A percentile compares a stretch with the other conserved stretches of the same genome.
Evolutionary conservation across 1,140 invertebrate genomes (phyloP).

Genomic region (Diorhabda sublineata): DNA sequence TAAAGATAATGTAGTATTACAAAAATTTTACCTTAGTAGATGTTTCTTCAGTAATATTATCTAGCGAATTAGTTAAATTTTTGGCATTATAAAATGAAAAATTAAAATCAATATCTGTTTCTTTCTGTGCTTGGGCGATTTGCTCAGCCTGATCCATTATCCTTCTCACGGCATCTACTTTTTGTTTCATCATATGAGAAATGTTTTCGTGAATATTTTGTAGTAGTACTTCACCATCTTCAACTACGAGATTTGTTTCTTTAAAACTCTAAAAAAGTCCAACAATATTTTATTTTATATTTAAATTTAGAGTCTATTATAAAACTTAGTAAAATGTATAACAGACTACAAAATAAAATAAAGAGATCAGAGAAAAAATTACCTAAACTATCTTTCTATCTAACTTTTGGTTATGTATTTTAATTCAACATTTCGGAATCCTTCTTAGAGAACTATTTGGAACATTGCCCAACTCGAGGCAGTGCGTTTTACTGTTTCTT

Average conservation of each 20-base stretch:
- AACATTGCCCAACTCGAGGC: no score
- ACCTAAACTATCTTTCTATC: no score
- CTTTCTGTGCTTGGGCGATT: slow-evolving; percentile 59
- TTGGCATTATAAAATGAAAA: slow-evolving; percentile 73
- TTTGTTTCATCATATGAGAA: slow-evolving; percentile 76
- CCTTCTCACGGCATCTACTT: slow-evolving; percentile 77
- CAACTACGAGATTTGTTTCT: slow-evolving; percentile 61
- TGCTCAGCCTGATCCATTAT: slow-evolving; percentile 80
- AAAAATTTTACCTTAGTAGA: slow-evolving; percentile 6
- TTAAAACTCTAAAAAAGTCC: slow-evolving; percentile 63
- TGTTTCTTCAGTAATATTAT: slow-evolving; percentile 16
- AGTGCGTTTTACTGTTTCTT: no score
- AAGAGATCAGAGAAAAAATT: no score
- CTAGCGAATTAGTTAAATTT: slow-evolving; percentile 54
- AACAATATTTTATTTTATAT: not conserved
- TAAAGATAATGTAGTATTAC: no score
- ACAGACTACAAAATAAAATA: no score
- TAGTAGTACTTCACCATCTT: slow-evolving; percentile 67
- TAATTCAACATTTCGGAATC: no score
- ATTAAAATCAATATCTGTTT: slow-evolving; percentile 57
- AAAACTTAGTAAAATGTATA: no score
- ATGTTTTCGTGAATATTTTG: slow-evolving; percentile 74
- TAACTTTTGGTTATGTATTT: no score
- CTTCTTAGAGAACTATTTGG: no score
- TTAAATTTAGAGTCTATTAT: no score